Percentiles rank a stretch among this genome's conserved stretches.
Conservation (phyloP, 2,888 invertebrate genomes). For the Drosophila colorata region DNA sequence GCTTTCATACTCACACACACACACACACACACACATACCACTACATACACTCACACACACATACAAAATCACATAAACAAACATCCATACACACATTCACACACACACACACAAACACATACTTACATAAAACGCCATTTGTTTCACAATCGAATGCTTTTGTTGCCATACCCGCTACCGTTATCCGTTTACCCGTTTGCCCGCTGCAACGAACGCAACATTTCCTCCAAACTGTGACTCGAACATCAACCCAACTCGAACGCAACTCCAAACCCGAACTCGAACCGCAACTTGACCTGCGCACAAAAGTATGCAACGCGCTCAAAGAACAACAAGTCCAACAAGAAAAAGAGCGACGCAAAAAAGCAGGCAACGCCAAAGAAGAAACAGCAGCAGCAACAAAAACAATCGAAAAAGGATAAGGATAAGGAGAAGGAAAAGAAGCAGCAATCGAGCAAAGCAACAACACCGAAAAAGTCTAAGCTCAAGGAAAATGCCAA, state of each 20-base stretch:
- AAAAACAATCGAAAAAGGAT: slow-evolving; percentile 42
- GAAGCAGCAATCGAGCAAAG: slow-evolving; percentile 26
- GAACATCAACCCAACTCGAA: slow-evolving; percentile 17
- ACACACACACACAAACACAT: neutral
- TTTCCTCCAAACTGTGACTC: slow-evolving; percentile 24
- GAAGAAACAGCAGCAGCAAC: slow-evolving; percentile 44
- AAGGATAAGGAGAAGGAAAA: slow-evolving; percentile 32
- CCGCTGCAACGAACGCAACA: slow-evolving; percentile 53
- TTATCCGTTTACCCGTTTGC: slow-evolving; percentile 59
- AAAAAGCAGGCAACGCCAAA: slow-evolving; percentile 66
- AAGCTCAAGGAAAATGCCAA: slow-evolving; percentile 20
- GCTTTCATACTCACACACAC: slow-evolving; percentile 74
- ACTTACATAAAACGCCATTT: slow-evolving; percentile 42
- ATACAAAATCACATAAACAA: slow-evolving; percentile 44
- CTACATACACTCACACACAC: slow-evolving; percentile 12
- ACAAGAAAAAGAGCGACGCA: slow-evolving; percentile 54
- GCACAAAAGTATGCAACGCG: slow-evolving; percentile 73
- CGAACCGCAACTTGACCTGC: slow-evolving; percentile 32
- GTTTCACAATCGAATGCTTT: slow-evolving; percentile 70
- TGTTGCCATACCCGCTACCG: slow-evolving; percentile 68
- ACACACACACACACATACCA: slow-evolving; percentile 23
- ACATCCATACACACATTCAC: slow-evolving; percentile 9
- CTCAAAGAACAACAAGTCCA: slow-evolving; percentile 63
- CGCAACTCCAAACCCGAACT: slow-evolving; percentile 10
- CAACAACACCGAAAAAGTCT: slow-evolving; percentile 37